These are phyloP conservation scores for Corydoras sp. DNA, from an alignment of 2,113 vertebrate genomes.

Conservation along the genomic window DNA sequence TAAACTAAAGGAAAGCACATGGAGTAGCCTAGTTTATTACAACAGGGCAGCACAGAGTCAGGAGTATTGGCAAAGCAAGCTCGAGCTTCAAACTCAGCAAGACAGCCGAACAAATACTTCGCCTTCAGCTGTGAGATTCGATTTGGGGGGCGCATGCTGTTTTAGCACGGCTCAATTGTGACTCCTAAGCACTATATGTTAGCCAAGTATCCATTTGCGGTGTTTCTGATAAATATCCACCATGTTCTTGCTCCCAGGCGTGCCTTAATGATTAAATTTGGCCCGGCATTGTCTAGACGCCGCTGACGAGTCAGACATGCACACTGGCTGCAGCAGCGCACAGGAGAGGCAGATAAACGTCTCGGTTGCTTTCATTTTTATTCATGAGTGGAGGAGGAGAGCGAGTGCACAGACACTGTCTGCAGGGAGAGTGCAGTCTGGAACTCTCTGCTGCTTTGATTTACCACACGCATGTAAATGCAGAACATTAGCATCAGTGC, in stretches of 20 bases:
- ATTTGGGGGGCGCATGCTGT: constrained; percentile 3
- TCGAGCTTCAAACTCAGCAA: background rate
- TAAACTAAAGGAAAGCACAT: constrained; percentile 8
- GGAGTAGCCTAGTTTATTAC: constrained; percentile 2
- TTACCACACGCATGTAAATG: constrained; percentile 18
- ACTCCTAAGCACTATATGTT: constrained; percentile 19
- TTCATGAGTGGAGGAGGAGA: constrained; percentile 31
- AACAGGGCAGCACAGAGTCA: constrained; percentile 6
- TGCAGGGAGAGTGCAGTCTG: constrained; percentile 20
- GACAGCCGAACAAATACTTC: constrained; percentile 14
- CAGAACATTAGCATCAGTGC: constrained; percentile 11
- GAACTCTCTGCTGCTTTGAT: constrained; percentile 11
- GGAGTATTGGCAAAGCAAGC: constrained; percentile 12
- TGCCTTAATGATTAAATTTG: constrained; percentile 34
- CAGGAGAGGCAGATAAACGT: constrained; percentile 37
- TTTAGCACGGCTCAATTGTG: background rate
- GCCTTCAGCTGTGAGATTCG: constrained; percentile 16
- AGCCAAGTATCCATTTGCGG: background rate
- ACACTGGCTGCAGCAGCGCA: constrained; percentile 29
- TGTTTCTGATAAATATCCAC: constrained; percentile 18
- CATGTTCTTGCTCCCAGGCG: constrained; percentile 27
- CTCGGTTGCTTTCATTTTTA: constrained; percentile 40
- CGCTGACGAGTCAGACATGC: constrained; percentile 36
- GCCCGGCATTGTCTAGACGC: constrained; percentile 41
- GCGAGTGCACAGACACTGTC: constrained; percentile 19